phyloP scores from a whole-genome alignment of 2,113 vertebrate genomes.

The Corythoichthys intestinalis region DNA sequence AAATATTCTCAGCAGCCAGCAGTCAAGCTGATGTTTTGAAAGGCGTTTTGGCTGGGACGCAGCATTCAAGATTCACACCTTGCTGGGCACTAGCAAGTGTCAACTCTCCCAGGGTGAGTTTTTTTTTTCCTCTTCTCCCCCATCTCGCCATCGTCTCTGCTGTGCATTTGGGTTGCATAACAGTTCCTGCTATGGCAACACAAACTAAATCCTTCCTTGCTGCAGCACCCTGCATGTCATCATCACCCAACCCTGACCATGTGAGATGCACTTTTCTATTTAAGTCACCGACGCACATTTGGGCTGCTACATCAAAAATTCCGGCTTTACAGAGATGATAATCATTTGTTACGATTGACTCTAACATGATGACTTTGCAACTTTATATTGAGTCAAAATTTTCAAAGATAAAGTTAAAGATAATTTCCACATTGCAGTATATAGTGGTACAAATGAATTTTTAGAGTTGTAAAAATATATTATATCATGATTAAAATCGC shows the following conservation, averaged over 20 bases:
- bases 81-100: constrained; percentile 57
- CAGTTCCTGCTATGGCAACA: constrained; percentile 57
- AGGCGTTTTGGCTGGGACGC: constrained; percentile 39
- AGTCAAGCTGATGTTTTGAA: constrained; percentile 37
- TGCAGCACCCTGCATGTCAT: constrained; percentile 16
- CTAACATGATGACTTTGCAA: not conserved
- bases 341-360: not conserved
- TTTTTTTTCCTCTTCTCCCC: constrained; percentile 19
- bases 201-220: constrained; percentile 34
- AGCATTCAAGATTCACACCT: constrained; percentile 55
- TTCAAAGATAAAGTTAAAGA: no score
- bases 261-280: constrained; percentile 18
- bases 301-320: not conserved
- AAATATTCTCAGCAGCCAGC: not conserved
- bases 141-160: constrained; percentile 27
- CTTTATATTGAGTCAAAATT: not conserved
- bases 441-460: not conserved
- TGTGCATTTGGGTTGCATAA: constrained; percentile 58
- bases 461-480: not conserved
- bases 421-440: not conserved
- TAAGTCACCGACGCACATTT: constrained; percentile 1
- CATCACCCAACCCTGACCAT: constrained; percentile 14
- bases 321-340: not conserved
- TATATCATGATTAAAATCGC: no score
- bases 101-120: constrained; percentile 59